Conservation (phyloP, 2,888 invertebrate genomes). For the Venusia cambrica region DNA sequence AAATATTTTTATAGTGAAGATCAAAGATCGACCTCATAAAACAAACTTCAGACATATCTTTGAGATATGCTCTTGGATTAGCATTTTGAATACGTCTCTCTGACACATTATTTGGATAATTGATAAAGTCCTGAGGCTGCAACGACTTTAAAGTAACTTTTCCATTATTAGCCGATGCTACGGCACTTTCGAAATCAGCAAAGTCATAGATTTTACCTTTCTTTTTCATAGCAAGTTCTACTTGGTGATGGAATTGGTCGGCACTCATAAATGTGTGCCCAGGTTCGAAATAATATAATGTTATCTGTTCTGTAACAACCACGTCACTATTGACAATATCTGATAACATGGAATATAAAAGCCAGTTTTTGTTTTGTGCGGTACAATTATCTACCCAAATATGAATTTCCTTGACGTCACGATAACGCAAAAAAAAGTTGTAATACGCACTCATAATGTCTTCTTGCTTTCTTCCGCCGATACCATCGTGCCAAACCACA, state of each 20-base stretch:
- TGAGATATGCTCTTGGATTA: constrained; percentile 22
- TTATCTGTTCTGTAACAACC: constrained; percentile 19
- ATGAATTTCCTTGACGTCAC: constrained; percentile 10
- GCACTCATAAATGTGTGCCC: constrained; percentile 34
- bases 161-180: constrained; percentile 23
- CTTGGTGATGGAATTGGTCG: constrained; percentile 30
- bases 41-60: constrained; percentile 15
- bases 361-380: constrained; percentile 11
- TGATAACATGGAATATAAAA: constrained; percentile 19
- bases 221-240: constrained; percentile 24
- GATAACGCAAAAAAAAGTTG: constrained; percentile 5
- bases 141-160: constrained; percentile 29
- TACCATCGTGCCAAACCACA: constrained; percentile 14
- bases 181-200: constrained; percentile 3
- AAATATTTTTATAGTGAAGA: too few relatives aligned
- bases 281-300: constrained; percentile 29
- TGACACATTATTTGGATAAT: constrained; percentile 2
- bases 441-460: constrained; percentile 14
- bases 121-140: constrained; percentile 11
- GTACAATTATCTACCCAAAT: constrained; percentile 12
- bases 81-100: constrained; percentile 22
- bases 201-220: constrained; percentile 10
- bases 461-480: constrained; percentile 12
- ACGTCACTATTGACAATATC: constrained; percentile 4
- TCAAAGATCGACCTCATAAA: not conserved